A percentile compares a stretch with the other conserved stretches of the same genome.
Conservation (phyloP, 2,113 vertebrate genomes). For the Cyprinus carpio region DNA sequence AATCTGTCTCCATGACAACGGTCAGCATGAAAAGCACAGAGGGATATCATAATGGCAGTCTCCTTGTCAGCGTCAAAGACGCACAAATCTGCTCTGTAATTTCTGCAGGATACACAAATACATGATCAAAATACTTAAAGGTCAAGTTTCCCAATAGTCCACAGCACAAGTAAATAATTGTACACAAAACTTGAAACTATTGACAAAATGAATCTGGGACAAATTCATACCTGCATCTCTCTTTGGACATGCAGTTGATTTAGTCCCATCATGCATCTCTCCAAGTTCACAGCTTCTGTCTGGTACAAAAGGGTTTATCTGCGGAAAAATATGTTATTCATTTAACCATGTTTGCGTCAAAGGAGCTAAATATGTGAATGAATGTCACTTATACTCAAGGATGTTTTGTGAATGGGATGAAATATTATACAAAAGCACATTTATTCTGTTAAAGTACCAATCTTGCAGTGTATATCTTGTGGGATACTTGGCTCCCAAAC, state of each 20-base stretch:
- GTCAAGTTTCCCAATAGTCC: neutral
- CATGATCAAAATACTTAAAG: neutral
- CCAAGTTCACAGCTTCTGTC: slow-evolving; percentile 78
- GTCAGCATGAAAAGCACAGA: slow-evolving; percentile 79
- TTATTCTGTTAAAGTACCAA: slow-evolving; percentile 64
- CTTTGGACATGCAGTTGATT: slow-evolving; percentile 80
- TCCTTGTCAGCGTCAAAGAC: slow-evolving; percentile 72
- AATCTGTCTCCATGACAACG: slow-evolving; percentile 80
- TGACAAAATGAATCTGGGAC: neutral
- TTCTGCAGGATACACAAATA: slow-evolving; percentile 63
- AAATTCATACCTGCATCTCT: slow-evolving; percentile 81
- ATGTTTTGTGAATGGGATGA: neutral
- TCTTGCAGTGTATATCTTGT: slow-evolving; percentile 76
- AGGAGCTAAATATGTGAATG: neutral
- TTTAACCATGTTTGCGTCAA: neutral
- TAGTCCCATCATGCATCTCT: slow-evolving; percentile 70
- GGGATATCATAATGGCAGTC: slow-evolving; percentile 73
- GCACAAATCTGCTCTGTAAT: slow-evolving; percentile 78
- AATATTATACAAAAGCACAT: neutral
- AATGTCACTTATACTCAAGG: no score
- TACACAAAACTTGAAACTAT: no score
- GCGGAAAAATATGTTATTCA: slow-evolving; percentile 6
- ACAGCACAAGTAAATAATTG: no score
- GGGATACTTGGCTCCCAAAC: slow-evolving; percentile 82
- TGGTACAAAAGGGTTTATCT: slow-evolving; percentile 68